Evolutionary conservation across 2,888 invertebrate genomes (phyloP), one percentile per base, ranked within the genome.

Genomic region (Frankliniella intonsa): DNA sequence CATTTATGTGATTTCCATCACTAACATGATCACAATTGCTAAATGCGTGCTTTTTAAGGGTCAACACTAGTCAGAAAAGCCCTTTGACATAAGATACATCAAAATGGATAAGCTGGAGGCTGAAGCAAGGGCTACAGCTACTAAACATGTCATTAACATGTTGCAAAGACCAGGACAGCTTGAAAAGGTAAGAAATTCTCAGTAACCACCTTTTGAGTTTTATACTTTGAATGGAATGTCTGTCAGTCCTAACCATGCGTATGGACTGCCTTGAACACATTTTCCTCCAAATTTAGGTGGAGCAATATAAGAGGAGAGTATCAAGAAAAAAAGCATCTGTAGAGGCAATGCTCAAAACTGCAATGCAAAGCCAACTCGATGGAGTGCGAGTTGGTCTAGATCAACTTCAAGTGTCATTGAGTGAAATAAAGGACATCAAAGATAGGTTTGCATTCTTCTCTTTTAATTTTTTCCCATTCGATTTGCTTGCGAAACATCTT

Each of bases 311-410:
- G 87, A 91, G 93, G 84, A 89, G 94, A 85, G 92, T 94, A 83
- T 90, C 92, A 14, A 90, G 94, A 83, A 94, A 95, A 85, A 94
- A 97, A 89, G 94, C 95, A 0, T 96, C 97, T 7, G 96, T 97
- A 12, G 97, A 98, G 88, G 96, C 97, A 0, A 94, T 97, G 91
- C 87, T 99, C 38, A 98, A 99, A 89, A 97, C 98, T n/a, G 98
- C 98, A 0, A 97, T 99, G 90, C 98, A 99, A 88, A 97, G 97
- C 84, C 98, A 99, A 88, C 89, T 99, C 82, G 99, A 99, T 88
- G 98, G 98, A 0, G 98, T 99, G 0, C 92, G 95, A 85, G 95
- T 96, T 17, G 99, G 99, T 0, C 91, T 99, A 25, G 94, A 94
- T 86, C 96, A 98, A 87, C 89, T 99, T 80, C 94, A 95, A 86